Percentiles rank a stretch among this genome's conserved stretches.
These are phyloP conservation scores for Arctocebus calabarensis DNA, from an alignment of 2,797 vertebrate species.

Conservation along the genomic window DNA sequence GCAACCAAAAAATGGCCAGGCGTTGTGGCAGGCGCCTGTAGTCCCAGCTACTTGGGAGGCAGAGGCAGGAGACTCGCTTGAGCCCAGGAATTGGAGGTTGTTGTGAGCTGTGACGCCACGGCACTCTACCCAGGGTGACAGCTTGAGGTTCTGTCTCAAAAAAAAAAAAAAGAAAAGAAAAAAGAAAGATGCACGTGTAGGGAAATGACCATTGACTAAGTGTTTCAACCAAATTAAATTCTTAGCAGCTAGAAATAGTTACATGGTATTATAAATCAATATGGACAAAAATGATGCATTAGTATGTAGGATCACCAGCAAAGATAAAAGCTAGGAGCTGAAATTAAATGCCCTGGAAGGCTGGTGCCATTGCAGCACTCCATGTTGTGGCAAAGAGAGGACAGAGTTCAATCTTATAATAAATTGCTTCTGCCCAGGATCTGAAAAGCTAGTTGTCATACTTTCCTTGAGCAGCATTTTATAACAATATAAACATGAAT, in stretches of 20 bases:
- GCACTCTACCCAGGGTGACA: too few species aligned
- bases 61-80: too few species aligned
- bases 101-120: too few species aligned
- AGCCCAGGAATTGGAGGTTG: too few species aligned
- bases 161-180: too few species aligned
- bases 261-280: background rate
- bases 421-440: conserved; percentile 8
- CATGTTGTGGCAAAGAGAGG: background rate
- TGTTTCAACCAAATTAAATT: conserved; percentile 52
- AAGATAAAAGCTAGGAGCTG: conserved; percentile 22
- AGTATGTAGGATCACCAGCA: background rate
- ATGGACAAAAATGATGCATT: background rate
- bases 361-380: background rate
- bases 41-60: too few species aligned
- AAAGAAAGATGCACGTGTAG: too few species aligned
- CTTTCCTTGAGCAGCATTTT: conserved; percentile 19
- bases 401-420: background rate
- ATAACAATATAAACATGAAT: conserved; percentile 39
- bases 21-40: too few species aligned
- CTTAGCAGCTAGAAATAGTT: conserved; percentile 23
- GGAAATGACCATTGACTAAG: background rate
- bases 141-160: too few species aligned
- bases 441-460: conserved; percentile 28
- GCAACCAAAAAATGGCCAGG: too few species aligned
- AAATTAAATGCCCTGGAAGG: conserved; percentile 17